These are phyloP conservation scores for Bujurquina vittata DNA, from an alignment of 2,113 vertebrate genomes.

Conservation along the genomic window DNA sequence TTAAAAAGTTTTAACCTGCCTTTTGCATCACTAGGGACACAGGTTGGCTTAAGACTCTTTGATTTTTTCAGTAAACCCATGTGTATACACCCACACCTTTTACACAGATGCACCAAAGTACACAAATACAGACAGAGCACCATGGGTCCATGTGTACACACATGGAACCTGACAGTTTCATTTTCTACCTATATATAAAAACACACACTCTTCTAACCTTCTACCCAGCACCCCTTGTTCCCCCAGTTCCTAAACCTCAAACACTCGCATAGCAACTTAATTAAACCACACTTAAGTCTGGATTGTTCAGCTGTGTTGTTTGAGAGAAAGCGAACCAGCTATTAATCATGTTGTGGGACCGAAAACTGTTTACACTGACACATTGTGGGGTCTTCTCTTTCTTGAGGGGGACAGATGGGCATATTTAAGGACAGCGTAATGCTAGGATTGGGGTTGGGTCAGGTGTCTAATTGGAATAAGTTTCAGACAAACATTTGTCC, in stretches of 20 bases:
- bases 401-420: neutral
- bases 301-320: slow-evolving; percentile 15
- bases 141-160: slow-evolving; percentile 24
- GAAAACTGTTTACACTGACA: neutral
- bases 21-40: neutral
- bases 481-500: neutral
- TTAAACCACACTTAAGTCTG: slow-evolving; percentile 55
- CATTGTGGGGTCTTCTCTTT: neutral
- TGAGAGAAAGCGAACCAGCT: neutral
- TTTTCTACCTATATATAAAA: slow-evolving; percentile 32
- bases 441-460: neutral
- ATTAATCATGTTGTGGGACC: neutral
- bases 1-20: slow-evolving; percentile 1
- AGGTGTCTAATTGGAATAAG: neutral
- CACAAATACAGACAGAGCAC: slow-evolving; percentile 3
- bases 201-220: neutral
- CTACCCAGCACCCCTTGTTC: slow-evolving; percentile 7
- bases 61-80: slow-evolving; percentile 35
- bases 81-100: slow-evolving; percentile 13
- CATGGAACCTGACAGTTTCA: slow-evolving; percentile 36
- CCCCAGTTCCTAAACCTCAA: slow-evolving; percentile 57
- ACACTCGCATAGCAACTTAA: slow-evolving; percentile 60
- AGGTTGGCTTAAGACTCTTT: slow-evolving; percentile 7
- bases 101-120: neutral
- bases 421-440: neutral